Evolutionary conservation across 2,113 vertebrate species (phyloP).

Genomic region (Cyprichromis sp.): DNA sequence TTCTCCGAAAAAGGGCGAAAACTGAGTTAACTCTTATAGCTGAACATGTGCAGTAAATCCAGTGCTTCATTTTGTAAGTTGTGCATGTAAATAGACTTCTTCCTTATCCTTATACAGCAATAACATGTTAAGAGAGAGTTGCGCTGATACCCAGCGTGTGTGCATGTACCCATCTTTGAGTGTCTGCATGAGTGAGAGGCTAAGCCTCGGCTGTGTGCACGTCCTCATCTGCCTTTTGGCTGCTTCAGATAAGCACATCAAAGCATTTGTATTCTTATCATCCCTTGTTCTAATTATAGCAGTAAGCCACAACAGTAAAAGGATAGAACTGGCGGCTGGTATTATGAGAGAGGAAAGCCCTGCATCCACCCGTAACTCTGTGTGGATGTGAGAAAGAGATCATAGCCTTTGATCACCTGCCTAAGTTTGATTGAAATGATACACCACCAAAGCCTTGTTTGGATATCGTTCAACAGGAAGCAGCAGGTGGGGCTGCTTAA

Average conservation of each 20-base stretch:
- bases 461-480: constrained; percentile 25
- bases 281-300: constrained; percentile 43
- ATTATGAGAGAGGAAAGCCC: constrained; percentile 1
- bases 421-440: constrained; percentile 23
- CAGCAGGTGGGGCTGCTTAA: constrained; percentile 29
- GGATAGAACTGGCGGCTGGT: background rate
- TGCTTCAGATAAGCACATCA: constrained; percentile 40
- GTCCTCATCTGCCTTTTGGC: constrained; percentile 3
- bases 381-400: background rate
- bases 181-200: background rate
- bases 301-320: constrained; percentile 2
- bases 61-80: background rate
- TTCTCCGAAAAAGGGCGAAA: background rate
- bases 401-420: constrained; percentile 36
- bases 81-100: background rate
- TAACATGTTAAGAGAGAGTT: background rate
- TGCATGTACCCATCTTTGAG: background rate
- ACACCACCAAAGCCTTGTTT: constrained; percentile 3
- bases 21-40: background rate
- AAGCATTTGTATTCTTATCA: constrained; percentile 36
- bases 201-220: background rate
- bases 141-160: background rate
- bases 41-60: background rate
- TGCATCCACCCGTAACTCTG: background rate
- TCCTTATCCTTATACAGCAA: background rate